phyloP scores from a whole-genome alignment of 2,888 invertebrate species.

The Pycnomerus fuliginosus region DNA sequence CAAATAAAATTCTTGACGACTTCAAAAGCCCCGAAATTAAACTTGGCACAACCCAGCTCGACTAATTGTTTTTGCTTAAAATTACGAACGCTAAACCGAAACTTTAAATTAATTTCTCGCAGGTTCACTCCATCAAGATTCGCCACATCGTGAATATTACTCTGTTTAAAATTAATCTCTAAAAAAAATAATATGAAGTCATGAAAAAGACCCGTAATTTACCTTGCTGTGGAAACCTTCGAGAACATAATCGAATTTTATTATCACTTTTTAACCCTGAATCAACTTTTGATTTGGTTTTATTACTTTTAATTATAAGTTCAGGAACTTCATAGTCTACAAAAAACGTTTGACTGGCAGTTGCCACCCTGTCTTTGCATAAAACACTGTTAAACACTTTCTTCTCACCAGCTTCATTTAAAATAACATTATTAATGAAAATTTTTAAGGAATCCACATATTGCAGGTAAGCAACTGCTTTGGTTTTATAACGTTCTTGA shows the following conservation, averaged over 20 bases:
- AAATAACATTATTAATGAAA: slow-evolving; percentile 49
- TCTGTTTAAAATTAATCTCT: slow-evolving; percentile 54
- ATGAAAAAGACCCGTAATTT: slow-evolving; percentile 18
- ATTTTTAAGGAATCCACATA: slow-evolving; percentile 54
- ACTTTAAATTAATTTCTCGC: slow-evolving; percentile 45
- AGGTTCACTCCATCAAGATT: slow-evolving; percentile 44
- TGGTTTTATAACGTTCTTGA: slow-evolving; percentile 25
- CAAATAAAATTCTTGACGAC: slow-evolving; percentile 45
- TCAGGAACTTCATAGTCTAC: slow-evolving; percentile 53
- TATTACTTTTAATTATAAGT: slow-evolving; percentile 34
- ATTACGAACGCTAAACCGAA: slow-evolving; percentile 53
- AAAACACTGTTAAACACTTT: slow-evolving; percentile 44
- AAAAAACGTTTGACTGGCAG: slow-evolving; percentile 49
- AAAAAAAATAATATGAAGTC: slow-evolving; percentile 29
- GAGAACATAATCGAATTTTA: slow-evolving; percentile 50
- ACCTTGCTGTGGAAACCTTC: slow-evolving; percentile 51
- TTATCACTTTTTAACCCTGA: slow-evolving; percentile 43
- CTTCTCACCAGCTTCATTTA: slow-evolving; percentile 53
- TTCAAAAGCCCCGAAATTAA: slow-evolving; percentile 48
- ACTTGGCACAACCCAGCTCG: slow-evolving; percentile 51
- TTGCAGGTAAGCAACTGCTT: slow-evolving; percentile 32
- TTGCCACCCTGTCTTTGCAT: slow-evolving; percentile 28
- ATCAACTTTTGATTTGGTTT: slow-evolving; percentile 46
- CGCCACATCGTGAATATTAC: slow-evolving; percentile 50
- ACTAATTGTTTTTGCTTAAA: slow-evolving; percentile 51